Percentiles rank a stretch among this genome's conserved stretches.
Conservation (phyloP, 2,113 vertebrate species). For the Tachysurus vachellii region DNA sequence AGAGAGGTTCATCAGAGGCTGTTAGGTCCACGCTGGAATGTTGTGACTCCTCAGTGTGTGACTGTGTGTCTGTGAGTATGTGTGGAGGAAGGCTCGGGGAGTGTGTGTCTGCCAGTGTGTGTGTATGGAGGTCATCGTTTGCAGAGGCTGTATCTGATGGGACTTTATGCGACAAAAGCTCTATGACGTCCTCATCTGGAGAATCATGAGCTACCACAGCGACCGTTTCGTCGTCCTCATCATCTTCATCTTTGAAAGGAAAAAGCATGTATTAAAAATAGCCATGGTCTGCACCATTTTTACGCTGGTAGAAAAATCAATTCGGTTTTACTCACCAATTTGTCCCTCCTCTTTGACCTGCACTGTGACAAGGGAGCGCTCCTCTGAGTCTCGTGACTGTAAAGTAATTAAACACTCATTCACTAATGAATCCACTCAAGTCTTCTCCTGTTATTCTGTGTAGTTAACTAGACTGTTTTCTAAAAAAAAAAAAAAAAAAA, state of each 20-base stretch:
- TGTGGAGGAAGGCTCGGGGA: slow-evolving; percentile 42
- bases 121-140: slow-evolving; percentile 17
- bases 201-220: slow-evolving; percentile 25
- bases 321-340: slow-evolving; percentile 2
- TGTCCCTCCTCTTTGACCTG: slow-evolving; percentile 53
- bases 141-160: slow-evolving; percentile 8
- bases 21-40: slow-evolving; percentile 47
- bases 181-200: slow-evolving; percentile 40
- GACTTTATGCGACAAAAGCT: slow-evolving; percentile 30
- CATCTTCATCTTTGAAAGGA: slow-evolving; percentile 34
- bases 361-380: slow-evolving; percentile 28
- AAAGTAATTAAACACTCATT: slow-evolving; percentile 20
- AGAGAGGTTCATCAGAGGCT: slow-evolving; percentile 40
- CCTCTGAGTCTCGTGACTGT: slow-evolving; percentile 42
- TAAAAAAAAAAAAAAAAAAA: too few species aligned
- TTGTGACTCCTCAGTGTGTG: slow-evolving; percentile 43
- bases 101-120: slow-evolving; percentile 12
- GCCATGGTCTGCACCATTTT: neutral
- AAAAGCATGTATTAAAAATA: neutral
- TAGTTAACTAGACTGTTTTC: neutral
- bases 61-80: slow-evolving; percentile 40
- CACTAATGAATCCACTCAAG: neutral
- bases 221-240: slow-evolving; percentile 31
- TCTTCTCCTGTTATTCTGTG: neutral
- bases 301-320: neutral